These are phyloP conservation scores for Sterrhoptilus dennistouni DNA, from an alignment of 2,113 vertebrate species.

Conservation along the genomic window DNA sequence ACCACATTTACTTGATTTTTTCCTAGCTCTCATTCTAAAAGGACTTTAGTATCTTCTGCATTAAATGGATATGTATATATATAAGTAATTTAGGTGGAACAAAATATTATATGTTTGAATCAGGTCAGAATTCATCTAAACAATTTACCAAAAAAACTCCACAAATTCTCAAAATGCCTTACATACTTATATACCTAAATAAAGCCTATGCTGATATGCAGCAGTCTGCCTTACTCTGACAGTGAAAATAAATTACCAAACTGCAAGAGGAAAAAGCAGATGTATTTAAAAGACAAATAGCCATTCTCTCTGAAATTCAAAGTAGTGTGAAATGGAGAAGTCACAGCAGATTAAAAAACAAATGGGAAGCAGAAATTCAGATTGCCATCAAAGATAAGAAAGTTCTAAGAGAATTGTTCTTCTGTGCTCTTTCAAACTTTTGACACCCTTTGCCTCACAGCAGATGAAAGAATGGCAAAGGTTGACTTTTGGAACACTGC, in stretches of 20 bases:
- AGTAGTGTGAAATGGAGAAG: slow-evolving; percentile 18
- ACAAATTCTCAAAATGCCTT: neutral
- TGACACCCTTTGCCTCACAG: neutral
- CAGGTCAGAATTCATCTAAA: neutral
- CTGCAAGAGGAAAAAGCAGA: neutral
- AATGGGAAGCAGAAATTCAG: neutral
- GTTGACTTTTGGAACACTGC: neutral
- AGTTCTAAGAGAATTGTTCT: neutral
- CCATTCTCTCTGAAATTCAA: neutral
- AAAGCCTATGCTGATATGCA: neutral
- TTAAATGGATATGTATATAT: neutral
- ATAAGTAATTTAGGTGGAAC: neutral
- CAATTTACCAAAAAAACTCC: neutral
- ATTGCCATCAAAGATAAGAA: neutral
- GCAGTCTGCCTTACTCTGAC: neutral
- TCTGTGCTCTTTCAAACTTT: neutral
- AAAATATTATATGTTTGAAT: neutral
- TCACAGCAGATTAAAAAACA: slow-evolving; percentile 36
- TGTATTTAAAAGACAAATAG: slow-evolving; percentile 6
- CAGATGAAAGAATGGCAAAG: neutral
- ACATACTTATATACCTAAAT: neutral
- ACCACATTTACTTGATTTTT: neutral
- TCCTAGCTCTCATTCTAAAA: neutral
- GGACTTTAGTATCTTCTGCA: neutral
- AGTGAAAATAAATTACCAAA: slow-evolving; percentile 11